Conservation (phyloP, 2,888 invertebrate species). For the Eulithis prunata region DNA sequence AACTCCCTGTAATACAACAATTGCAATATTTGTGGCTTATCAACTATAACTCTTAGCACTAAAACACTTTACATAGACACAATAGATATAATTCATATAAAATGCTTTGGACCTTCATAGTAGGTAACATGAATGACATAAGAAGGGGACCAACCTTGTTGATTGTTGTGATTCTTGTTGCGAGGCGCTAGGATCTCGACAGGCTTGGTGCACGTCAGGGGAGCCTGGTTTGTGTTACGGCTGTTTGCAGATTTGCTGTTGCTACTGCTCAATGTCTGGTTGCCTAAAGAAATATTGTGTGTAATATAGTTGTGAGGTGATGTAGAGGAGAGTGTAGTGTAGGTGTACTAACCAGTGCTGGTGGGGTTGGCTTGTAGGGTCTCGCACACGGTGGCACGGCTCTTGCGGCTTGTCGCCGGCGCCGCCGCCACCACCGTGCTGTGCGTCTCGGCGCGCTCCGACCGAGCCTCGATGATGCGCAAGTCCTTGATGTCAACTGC, state of each 20-base stretch:
- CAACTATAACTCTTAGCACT: too few species aligned
- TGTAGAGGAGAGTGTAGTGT: background rate
- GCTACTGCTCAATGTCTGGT: slow-evolving; percentile 34
- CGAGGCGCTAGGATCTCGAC: slow-evolving; percentile 67
- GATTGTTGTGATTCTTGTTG: slow-evolving; percentile 50
- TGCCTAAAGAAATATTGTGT: slow-evolving; percentile 32
- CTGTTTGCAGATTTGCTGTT: slow-evolving; percentile 22
- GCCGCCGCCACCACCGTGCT: slow-evolving; percentile 71
- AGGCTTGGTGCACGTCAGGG: slow-evolving; percentile 65
- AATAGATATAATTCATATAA: too few species aligned
- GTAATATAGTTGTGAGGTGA: too few species aligned
- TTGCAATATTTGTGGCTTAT: too few species aligned
- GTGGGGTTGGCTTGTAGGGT: slow-evolving; percentile 69
- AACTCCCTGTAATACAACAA: slow-evolving; percentile 51
- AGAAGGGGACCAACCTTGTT: slow-evolving; percentile 49
- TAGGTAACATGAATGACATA: too few species aligned
- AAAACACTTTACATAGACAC: too few species aligned
- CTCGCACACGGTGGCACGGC: slow-evolving; percentile 72
- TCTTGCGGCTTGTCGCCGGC: slow-evolving; percentile 60
- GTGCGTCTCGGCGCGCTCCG: slow-evolving; percentile 65
- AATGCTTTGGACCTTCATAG: too few species aligned
- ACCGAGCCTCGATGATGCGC: slow-evolving; percentile 88
- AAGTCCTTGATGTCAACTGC: slow-evolving; percentile 90
- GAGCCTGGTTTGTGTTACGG: background rate
- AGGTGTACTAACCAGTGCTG: slow-evolving; percentile 45